These are phyloP conservation scores for Catocala nupta DNA, from an alignment of 2,888 invertebrate genomes.

Conservation along the genomic window DNA sequence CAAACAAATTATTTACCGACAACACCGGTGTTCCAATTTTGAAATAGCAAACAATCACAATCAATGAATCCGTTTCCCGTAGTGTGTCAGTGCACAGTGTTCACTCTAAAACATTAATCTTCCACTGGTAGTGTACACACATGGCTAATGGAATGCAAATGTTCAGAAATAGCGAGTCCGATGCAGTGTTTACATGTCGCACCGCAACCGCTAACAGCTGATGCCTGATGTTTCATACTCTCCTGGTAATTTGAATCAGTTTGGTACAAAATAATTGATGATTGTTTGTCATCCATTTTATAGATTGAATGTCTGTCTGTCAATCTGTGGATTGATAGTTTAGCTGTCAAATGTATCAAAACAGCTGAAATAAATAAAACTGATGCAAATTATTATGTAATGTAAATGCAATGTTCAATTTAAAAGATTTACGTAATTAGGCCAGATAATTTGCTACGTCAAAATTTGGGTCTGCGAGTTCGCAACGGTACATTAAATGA, in stretches of 20 bases:
- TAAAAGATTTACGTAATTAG: too few species aligned
- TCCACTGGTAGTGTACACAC: constrained; percentile 12
- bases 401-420: neutral
- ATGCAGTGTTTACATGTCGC: constrained; percentile 39
- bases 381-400: neutral
- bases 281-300: too few species aligned
- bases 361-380: too few species aligned
- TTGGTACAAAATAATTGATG: constrained; percentile 6
- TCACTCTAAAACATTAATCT: constrained; percentile 24
- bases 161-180: constrained; percentile 38
- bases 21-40: constrained; percentile 14
- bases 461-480: too few species aligned
- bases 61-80: constrained; percentile 8
- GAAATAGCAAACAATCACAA: constrained; percentile 7
- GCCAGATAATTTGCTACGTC: too few species aligned
- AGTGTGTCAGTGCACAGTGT: constrained; percentile 21
- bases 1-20: neutral
- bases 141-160: constrained; percentile 44
- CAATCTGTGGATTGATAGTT: too few species aligned
- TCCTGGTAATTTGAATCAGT: constrained; percentile 31
- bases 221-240: constrained; percentile 36
- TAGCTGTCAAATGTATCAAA: too few species aligned
- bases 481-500: too few species aligned
- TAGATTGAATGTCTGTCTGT: too few species aligned
- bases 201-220: constrained; percentile 30